Percentiles rank a stretch among this genome's conserved stretches.
Conservation (phyloP, 1,140 invertebrate species). For the Drosophila nannoptera region DNA sequence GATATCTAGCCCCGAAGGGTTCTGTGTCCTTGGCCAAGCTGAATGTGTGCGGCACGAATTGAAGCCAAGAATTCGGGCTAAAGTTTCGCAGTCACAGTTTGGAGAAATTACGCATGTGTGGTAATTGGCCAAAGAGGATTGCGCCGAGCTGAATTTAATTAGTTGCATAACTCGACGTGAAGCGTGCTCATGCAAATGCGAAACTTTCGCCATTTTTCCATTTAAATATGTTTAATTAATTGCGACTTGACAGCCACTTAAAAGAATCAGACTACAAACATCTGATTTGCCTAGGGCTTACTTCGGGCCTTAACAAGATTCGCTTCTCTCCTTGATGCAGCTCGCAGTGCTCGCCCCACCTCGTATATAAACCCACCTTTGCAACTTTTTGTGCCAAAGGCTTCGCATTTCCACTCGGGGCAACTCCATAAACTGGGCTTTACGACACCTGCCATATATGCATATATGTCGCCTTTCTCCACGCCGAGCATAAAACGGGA, state of each 20-base stretch:
- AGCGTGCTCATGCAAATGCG: too few species aligned
- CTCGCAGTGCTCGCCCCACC: not conserved
- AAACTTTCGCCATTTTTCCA: too few species aligned
- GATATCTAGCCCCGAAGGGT: slow-evolving; percentile 28
- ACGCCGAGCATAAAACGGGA: slow-evolving; percentile 9
- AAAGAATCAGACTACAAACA: too few species aligned
- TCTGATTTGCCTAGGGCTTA: too few species aligned
- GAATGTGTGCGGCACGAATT: slow-evolving; percentile 19
- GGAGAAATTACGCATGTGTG: not conserved
- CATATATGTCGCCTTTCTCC: too few species aligned
- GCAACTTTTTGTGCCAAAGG: slow-evolving; percentile 2
- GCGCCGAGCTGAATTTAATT: slow-evolving; percentile 2
- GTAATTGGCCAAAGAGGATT: not conserved
- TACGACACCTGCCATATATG: slow-evolving; percentile 2
- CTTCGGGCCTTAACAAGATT: too few species aligned
- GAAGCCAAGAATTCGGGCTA: slow-evolving; percentile 2
- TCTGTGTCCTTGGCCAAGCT: slow-evolving; percentile 24
- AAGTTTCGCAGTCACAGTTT: not conserved
- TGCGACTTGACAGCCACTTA: not conserved
- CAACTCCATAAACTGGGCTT: slow-evolving; percentile 6
- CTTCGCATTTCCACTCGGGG: not conserved
- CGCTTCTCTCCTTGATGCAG: too few species aligned
- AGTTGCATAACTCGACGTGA: not conserved
- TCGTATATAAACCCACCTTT: not conserved
- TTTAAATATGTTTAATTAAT: too few species aligned